Evolutionary conservation across 2,888 invertebrate species (phyloP).

Genomic region (Andrena marginata): DNA sequence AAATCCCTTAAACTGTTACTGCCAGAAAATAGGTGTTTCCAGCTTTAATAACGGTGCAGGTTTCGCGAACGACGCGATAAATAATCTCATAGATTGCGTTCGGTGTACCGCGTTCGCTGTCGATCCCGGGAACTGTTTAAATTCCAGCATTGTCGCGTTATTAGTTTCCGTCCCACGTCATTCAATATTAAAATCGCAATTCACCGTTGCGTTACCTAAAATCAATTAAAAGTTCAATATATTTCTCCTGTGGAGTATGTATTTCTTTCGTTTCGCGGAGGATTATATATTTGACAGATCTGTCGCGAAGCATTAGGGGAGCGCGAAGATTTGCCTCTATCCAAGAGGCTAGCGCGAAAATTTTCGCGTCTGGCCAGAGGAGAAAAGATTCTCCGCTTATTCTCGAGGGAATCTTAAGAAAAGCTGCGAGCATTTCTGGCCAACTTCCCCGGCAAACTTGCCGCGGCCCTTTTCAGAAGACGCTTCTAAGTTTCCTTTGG

Average conservation of each 20-base stretch:
- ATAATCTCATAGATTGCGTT: conserved; percentile 29
- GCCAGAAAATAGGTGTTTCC: conserved; percentile 32
- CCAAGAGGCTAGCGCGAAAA: conserved; percentile 27
- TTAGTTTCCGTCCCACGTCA: background rate
- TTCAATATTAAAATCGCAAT: background rate
- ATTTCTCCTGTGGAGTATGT: no score
- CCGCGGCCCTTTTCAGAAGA: conserved; percentile 35
- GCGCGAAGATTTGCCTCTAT: conserved; percentile 36
- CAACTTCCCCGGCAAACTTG: conserved; percentile 64
- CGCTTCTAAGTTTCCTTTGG: conserved; percentile 66
- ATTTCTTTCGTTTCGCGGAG: no score
- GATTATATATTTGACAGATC: no score
- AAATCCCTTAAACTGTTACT: conserved; percentile 32
- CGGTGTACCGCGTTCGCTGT: background rate
- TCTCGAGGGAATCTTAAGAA: conserved; percentile 56
- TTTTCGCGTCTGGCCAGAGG: conserved; percentile 39
- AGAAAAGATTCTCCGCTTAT: conserved; percentile 60
- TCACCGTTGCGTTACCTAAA: background rate
- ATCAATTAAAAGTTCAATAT: background rate
- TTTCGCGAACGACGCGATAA: conserved; percentile 13
- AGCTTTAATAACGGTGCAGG: conserved; percentile 27
- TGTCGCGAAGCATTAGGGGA: background rate
- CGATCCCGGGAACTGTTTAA: conserved; percentile 10
- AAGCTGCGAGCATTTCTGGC: conserved; percentile 69
- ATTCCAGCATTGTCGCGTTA: background rate